Evolutionary conservation across 1,140 invertebrate genomes (phyloP).

Genomic region (Macrotrachela quadricornifera): DNA sequence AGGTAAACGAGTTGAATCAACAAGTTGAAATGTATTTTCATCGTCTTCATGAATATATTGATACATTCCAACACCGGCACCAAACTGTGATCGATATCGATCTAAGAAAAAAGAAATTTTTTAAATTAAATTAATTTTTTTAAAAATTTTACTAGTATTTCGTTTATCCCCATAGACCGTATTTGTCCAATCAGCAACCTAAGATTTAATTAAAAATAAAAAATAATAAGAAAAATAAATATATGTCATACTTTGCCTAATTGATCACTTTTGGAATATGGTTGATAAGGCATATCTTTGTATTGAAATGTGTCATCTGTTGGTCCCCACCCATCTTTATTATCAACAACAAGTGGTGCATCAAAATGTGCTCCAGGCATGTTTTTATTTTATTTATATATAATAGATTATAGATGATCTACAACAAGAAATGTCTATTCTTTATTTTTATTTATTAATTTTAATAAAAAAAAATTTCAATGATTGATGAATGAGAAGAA

Average conservation of each 20-base stretch:
- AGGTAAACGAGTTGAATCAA: background rate
- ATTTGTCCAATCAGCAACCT: constrained; percentile 90
- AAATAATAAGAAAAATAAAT: constrained; percentile 16
- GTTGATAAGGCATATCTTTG: constrained; percentile 92
- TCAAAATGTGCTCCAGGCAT: too few species aligned
- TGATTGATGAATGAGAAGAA: too few species aligned
- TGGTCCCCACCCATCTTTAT: constrained; percentile 79
- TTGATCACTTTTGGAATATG: constrained; percentile 85
- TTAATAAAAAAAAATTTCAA: too few species aligned
- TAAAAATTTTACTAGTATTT: constrained; percentile 40
- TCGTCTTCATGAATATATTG: constrained; percentile 94
- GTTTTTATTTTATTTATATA: too few species aligned
- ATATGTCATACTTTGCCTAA: constrained; percentile 64
- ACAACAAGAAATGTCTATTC: too few species aligned
- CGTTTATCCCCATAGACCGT: constrained; percentile 81
- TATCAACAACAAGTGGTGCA: constrained; percentile 47
- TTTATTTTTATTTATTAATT: too few species aligned
- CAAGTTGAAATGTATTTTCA: constrained; percentile 63
- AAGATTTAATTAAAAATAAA: constrained; percentile 11
- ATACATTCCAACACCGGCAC: constrained; percentile 64
- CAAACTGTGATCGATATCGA: constrained; percentile 79
- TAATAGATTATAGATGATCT: too few species aligned
- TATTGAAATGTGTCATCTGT: constrained; percentile 77
- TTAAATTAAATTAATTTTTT: too few species aligned
- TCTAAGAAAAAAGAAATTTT: constrained; percentile 16